Evolutionary conservation across 2,797 vertebrate species (phyloP), one percentile per base, ranked within the genome.

Genomic region (Sciurus vulgaris): DNA sequence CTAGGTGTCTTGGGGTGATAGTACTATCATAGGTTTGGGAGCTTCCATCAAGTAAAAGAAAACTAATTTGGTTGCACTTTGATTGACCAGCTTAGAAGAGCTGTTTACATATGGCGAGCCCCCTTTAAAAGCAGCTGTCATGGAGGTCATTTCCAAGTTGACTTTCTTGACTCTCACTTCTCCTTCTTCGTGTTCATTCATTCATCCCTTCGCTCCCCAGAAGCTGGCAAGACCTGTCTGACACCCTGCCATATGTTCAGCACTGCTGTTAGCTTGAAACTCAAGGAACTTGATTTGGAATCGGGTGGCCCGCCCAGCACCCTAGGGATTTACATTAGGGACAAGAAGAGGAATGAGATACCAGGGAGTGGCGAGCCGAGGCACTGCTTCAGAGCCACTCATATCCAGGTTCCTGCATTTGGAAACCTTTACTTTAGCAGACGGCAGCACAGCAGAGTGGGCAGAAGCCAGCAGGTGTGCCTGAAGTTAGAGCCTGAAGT

Each of bases 351-450:
- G 26, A 14, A 13, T 20, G 47, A 56, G 44, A 44, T 11, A 8
- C 7, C 67, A 15, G 24, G 0, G 7, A 26, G 12, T 1, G 28
- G 22, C 20, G 2, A 59, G 9, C 14, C 33, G 3, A 0, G 0
- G 2, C 12, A 7, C 41, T 56, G n/a, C 18, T 88, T 81, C 41
- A 30, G 41, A 30, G 22, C 20, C 7, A 18, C 24, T 47, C 13
- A 7, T 1, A 1, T n/a, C 13, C 47, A 91, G 26, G 38, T 49
- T 63, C 4, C 0, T 14, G 7, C 28, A 6, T 61, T n/a, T 77
- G 28, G 38, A 12, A 51, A 59, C 5, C 38, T 44, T 85, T 24
- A 14, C 28, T 51, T 9, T 13, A 28, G 7, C 12, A 86, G 78
- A 3, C 2, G 44, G 65, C 5, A 13, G 38, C 33, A 28, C 65